Evolutionary conservation across 2,797 vertebrate genomes (phyloP), one percentile per base, ranked within the genome.

Genomic region (Cirrhinus mrigala): DNA sequence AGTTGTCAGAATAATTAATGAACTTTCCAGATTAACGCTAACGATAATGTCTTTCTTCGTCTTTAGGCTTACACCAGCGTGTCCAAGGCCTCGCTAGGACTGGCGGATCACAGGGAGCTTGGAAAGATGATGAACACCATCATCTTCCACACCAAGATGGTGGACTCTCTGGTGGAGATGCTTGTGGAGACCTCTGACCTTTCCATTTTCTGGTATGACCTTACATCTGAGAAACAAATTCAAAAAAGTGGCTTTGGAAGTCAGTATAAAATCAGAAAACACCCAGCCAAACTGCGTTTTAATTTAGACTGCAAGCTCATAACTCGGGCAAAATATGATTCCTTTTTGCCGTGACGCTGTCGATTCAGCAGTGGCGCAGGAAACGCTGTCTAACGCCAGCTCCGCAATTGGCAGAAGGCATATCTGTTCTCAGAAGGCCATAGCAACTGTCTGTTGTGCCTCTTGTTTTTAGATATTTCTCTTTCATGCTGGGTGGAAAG

Each of bases 71-170:
- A 99, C 92, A 99, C 98, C 75, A 99, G 98, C 22, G 98, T 99
- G 80, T 98, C 97, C 76, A 99, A 99, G 94, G 98, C 98, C 86
- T 98, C 97, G 0, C 96, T 99, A 52, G 94, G 98, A 29, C 96
- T 99, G 22, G 96, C 97, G 0, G 98, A 99, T 92, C 98, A 99
- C 88, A 96, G 97, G 89, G 98, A 99, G 91, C 97, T 99, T n/a
- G 98, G 98, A 74, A 99, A 99, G 90, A 99, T 99, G 98, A 99
- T 99, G 98, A 99, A 99, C 93, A 99, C 98, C 76, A 99, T 99
- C 86, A 99, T 99, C 92, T 99, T 99, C 92, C 98, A 99, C 94
- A 99, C 98, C 78, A 99, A 99, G 95, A 99, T 99, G 98, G 98
- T 99, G 84, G 98, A 99, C 94, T 99, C 98, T 40, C 96, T 99